Percentiles rank a stretch among this genome's conserved stretches.
phyloP scores from a whole-genome alignment of 1,140 invertebrate species.

The Chlorops oryzae region DNA sequence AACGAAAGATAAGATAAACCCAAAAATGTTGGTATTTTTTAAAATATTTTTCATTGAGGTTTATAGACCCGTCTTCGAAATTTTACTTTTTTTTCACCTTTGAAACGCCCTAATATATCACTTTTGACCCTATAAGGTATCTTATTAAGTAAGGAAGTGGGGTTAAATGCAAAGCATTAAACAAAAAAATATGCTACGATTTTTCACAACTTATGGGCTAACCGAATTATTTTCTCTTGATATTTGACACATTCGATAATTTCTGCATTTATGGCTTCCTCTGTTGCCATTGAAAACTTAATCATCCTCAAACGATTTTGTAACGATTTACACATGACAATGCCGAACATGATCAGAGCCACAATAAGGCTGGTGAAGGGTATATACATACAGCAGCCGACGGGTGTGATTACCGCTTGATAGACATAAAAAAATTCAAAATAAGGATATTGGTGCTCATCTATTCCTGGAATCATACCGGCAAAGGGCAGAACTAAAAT shows the following conservation, averaged over 20 bases:
- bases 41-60: no score
- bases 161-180: not conserved
- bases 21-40: not conserved
- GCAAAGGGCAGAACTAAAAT: conserved; percentile 9
- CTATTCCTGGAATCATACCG: not conserved
- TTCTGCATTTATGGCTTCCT: no score
- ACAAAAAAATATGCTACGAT: not conserved
- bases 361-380: conserved; percentile 5
- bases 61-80: no score
- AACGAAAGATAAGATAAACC: not conserved
- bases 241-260: conserved; percentile 1
- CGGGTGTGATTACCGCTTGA: not conserved
- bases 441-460: not conserved
- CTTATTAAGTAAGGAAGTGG: not conserved
- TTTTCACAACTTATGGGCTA: not conserved
- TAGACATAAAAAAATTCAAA: conserved; percentile 4
- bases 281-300: not conserved
- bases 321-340: conserved; percentile 2
- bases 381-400: conserved; percentile 8
- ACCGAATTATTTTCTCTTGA: not conserved
- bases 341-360: conserved; percentile 2
- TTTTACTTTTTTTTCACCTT: no score
- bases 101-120: no score
- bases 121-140: no score
- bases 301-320: not conserved